Evolutionary conservation across 2,113 vertebrate genomes (phyloP).

Genomic region (Puffinus mauretanicus): DNA sequence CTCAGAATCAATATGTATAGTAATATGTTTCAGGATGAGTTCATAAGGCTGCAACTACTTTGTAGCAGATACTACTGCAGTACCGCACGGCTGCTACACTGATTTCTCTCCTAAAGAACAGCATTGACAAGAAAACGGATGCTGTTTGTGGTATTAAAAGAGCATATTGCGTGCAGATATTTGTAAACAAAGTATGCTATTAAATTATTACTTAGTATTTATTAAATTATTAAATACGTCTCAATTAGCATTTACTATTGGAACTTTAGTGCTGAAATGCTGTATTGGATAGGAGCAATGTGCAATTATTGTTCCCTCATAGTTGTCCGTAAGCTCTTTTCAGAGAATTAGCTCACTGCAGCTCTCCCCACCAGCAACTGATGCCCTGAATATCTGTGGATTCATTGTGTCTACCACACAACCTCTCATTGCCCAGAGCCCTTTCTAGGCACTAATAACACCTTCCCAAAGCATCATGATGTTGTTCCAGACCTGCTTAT

Average conservation of each 20-base stretch:
- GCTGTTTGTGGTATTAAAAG: not conserved
- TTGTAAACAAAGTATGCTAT: not conserved
- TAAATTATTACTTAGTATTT: conserved; percentile 35
- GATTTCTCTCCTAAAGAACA: not conserved
- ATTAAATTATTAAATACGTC: conserved; percentile 22
- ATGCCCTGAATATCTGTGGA: not conserved
- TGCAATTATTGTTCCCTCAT: not conserved
- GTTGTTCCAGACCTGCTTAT: not conserved
- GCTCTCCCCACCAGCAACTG: not conserved
- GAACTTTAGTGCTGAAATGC: not conserved
- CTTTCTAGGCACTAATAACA: not conserved
- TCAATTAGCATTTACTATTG: not conserved
- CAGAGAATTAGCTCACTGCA: not conserved
- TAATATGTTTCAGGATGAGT: not conserved
- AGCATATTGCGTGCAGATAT: not conserved
- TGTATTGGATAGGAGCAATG: not conserved
- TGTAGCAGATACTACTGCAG: not conserved
- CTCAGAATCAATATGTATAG: conserved; percentile 25
- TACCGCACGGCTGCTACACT: not conserved
- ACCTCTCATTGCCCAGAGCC: not conserved
- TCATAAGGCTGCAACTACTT: not conserved
- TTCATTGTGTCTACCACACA: not conserved
- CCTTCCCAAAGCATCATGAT: not conserved
- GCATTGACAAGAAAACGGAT: not conserved
- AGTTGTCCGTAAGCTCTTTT: not conserved